Evolutionary conservation across 2,888 invertebrate genomes (phyloP).

Genomic region (Andrena trimmerana): DNA sequence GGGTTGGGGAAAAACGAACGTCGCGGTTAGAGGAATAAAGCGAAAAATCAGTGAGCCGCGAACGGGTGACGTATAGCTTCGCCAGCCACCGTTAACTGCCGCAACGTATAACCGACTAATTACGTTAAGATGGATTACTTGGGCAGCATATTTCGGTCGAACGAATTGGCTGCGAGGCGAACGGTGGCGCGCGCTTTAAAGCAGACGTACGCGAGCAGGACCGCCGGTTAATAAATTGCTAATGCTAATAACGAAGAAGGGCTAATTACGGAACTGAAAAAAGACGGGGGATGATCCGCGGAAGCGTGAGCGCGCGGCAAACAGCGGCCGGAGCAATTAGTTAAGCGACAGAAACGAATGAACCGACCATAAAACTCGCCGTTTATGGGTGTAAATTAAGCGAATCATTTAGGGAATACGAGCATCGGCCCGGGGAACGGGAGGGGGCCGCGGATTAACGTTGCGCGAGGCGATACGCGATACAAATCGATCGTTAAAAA

Average conservation of each 20-base stretch:
- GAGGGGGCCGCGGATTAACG: neutral
- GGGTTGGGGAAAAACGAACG: conserved; percentile 9
- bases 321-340: conserved; percentile 56
- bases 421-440: conserved; percentile 7
- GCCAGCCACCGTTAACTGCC: conserved; percentile 60
- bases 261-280: conserved; percentile 53
- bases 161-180: conserved; percentile 67
- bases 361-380: conserved; percentile 56
- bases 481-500: neutral
- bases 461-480: conserved; percentile 1
- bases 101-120: conserved; percentile 68
- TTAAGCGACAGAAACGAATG: conserved; percentile 61
- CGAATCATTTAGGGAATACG: conserved; percentile 52
- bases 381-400: conserved; percentile 61
- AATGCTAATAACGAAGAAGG: conserved; percentile 59
- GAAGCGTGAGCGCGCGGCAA: conserved; percentile 26
- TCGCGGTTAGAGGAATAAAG: conserved; percentile 29
- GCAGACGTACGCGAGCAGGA: conserved; percentile 56
- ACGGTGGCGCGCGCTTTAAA: conserved; percentile 59
- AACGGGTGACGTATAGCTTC: conserved; percentile 52
- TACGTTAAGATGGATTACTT: conserved; percentile 73
- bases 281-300: conserved; percentile 50
- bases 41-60: conserved; percentile 57
- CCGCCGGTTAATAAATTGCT: conserved; percentile 58
- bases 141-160: conserved; percentile 69